Evolutionary conservation across 64 coral and sea anemone species (phyloP).

Genomic region (Trachythela sp.): DNA sequence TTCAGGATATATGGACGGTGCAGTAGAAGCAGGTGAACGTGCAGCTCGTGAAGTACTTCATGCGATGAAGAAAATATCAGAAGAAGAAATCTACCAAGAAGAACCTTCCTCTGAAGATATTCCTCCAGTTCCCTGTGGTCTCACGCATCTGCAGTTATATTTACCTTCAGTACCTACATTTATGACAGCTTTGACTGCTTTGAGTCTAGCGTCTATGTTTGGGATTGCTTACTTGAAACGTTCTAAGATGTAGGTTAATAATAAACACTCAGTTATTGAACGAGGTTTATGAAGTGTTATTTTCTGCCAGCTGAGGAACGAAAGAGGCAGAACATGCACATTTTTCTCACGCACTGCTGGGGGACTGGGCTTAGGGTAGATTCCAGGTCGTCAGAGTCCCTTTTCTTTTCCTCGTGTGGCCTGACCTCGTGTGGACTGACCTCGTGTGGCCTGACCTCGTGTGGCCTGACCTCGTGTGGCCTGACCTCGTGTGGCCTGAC

Average conservation of each 20-base stretch:
- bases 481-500: no score
- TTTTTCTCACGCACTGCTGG: no score
- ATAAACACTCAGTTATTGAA: no score
- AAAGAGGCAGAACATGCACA: no score
- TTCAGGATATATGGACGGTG: background rate
- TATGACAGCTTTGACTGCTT: background rate
- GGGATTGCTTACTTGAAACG: background rate
- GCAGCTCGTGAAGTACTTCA: slow-evolving; percentile 11
- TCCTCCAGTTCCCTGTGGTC: background rate
- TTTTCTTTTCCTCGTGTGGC: no score
- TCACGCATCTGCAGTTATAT: background rate
- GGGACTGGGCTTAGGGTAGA: no score
- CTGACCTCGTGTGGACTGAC: no score
- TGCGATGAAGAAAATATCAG: background rate
- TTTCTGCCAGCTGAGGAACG: no score
- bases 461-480: no score
- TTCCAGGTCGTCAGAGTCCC: no score
- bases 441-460: no score
- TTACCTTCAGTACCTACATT: background rate
- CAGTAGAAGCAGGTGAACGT: background rate
- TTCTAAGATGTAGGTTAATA: background rate
- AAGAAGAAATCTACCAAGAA: background rate
- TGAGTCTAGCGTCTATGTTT: background rate
- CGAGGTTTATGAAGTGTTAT: no score
- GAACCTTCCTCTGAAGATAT: background rate